Percentiles rank a stretch among this genome's conserved stretches.
phyloP scores from a whole-genome alignment of 2,113 vertebrate species.

The Dicaeum eximium region DNA sequence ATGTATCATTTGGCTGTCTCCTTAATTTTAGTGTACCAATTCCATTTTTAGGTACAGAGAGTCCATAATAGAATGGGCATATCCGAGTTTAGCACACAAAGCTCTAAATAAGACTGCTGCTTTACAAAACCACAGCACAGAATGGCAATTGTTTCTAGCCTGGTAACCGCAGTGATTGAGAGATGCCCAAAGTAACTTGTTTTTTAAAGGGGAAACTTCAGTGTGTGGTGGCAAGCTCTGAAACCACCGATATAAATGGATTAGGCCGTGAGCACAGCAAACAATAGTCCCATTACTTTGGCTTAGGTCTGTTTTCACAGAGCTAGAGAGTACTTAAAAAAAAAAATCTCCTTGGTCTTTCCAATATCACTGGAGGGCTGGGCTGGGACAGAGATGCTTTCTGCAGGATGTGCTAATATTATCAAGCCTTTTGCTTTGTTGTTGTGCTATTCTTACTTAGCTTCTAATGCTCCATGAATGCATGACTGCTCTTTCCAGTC shows the following conservation, averaged over 20 bases:
- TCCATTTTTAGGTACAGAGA: constrained; percentile 66
- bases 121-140: constrained; percentile 67
- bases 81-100: constrained; percentile 30
- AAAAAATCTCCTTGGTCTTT: not conserved
- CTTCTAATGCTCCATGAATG: not conserved
- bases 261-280: not conserved
- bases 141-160: constrained; percentile 53
- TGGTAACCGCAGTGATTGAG: constrained; percentile 47
- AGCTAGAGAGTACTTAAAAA: not conserved
- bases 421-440: not conserved
- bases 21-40: constrained; percentile 67
- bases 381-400: not conserved
- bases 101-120: constrained; percentile 57
- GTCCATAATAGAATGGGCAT: constrained; percentile 33
- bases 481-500: constrained; percentile 43
- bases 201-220: constrained; percentile 43
- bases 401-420: not conserved
- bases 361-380: not conserved
- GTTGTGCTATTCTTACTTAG: not conserved
- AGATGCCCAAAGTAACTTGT: constrained; percentile 25
- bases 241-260: constrained; percentile 53
- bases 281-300: constrained; percentile 35
- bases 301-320: constrained; percentile 47
- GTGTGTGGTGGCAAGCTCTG: not conserved
- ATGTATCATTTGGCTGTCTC: constrained; percentile 49